A percentile compares a stretch with the other conserved stretches of the same genome.
These are phyloP conservation scores for Sarcophaga caerulescens DNA, from an alignment of 2,888 invertebrate genomes.

Conservation along the genomic window DNA sequence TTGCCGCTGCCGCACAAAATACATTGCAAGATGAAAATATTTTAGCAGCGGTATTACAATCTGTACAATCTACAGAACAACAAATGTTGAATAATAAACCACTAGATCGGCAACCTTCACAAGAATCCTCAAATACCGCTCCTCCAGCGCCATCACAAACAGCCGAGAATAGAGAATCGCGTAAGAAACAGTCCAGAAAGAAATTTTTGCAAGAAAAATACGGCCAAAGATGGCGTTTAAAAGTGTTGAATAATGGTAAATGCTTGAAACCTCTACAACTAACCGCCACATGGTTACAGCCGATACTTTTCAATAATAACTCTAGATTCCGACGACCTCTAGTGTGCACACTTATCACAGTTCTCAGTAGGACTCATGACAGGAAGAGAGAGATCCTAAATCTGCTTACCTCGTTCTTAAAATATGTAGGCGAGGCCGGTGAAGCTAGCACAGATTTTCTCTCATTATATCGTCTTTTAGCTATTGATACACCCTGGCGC, in stretches of 20 bases:
- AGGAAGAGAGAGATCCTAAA: constrained; percentile 90
- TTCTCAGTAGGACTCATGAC: constrained; percentile 87
- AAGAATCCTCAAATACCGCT: constrained; percentile 41
- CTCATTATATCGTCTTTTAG: constrained; percentile 90
- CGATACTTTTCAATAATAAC: constrained; percentile 95
- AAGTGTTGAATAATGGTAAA: constrained; percentile 75
- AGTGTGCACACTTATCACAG: constrained; percentile 93
- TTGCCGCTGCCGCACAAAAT: constrained; percentile 60
- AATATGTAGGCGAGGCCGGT: constrained; percentile 92
- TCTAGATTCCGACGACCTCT: constrained; percentile 94
- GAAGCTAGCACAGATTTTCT: constrained; percentile 96
- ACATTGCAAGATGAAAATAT: constrained; percentile 69
- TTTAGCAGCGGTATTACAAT: constrained; percentile 71
- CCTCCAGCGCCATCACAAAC: constrained; percentile 60
- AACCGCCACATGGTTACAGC: constrained; percentile 90
- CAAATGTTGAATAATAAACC: constrained; percentile 48
- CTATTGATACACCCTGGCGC: constrained; percentile 94
- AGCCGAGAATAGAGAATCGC: constrained; percentile 29
- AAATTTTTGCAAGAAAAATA: constrained; percentile 89
- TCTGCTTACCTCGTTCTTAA: constrained; percentile 92
- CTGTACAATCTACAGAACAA: constrained; percentile 68
- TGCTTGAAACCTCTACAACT: constrained; percentile 82
- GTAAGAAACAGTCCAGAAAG: constrained; percentile 74
- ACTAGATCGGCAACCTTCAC: constrained; percentile 49
- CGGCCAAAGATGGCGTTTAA: constrained; percentile 85